A percentile compares a stretch with the other conserved stretches of the same genome.
phyloP scores from a whole-genome alignment of 2,888 invertebrate genomes.

The Tyria jacobaeae region DNA sequence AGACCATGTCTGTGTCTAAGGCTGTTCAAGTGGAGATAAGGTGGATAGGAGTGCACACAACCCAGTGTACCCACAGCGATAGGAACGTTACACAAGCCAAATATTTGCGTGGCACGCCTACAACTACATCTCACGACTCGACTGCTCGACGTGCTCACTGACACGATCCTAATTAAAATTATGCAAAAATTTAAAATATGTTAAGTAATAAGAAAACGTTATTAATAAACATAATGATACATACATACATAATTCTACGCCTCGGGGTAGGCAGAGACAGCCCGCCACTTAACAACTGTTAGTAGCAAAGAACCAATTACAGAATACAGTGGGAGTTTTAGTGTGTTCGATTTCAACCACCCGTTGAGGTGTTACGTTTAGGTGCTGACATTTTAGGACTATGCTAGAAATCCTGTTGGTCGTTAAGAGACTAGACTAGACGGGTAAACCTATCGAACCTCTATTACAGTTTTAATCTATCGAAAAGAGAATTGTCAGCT shows the following conservation, averaged over 20 bases:
- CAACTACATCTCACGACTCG: constrained; percentile 40
- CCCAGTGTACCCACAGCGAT: constrained; percentile 73
- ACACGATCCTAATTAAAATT: constrained; percentile 46
- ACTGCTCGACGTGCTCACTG: constrained; percentile 46
- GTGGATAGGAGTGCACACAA: constrained; percentile 65
- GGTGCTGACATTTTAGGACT: not conserved
- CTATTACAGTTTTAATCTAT: no score
- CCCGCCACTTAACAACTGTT: not conserved
- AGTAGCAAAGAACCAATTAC: not conserved
- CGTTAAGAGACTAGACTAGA: not conserved
- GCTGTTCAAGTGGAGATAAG: constrained; percentile 73
- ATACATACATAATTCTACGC: no score
- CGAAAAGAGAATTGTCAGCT: no score
- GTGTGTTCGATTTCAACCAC: not conserved
- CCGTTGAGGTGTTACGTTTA: not conserved
- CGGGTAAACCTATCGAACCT: not conserved
- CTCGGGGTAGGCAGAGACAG: no score
- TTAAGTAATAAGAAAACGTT: no score
- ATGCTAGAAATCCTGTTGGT: not conserved
- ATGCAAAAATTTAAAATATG: no score
- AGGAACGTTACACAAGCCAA: constrained; percentile 71
- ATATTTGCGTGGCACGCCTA: constrained; percentile 62
- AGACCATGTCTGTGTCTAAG: constrained; percentile 58
- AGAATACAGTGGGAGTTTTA: not conserved
- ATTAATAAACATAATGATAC: no score